phyloP scores from a whole-genome alignment of 2,888 invertebrate genomes.

The Archips xylosteana region DNA sequence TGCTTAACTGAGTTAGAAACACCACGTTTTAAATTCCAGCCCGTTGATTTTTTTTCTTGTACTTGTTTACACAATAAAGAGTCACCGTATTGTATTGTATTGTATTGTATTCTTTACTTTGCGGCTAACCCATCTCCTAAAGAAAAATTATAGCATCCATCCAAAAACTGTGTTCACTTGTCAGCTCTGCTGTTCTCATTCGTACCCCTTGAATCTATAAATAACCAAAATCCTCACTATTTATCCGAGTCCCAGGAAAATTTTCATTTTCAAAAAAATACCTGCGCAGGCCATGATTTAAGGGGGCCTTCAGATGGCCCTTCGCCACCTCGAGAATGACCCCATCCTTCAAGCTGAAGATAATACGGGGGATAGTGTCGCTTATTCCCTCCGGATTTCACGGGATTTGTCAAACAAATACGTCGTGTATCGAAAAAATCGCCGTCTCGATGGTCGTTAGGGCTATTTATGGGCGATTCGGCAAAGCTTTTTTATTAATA shows the following conservation, averaged over 20 bases:
- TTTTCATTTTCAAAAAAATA: conserved; percentile 60
- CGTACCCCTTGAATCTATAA: conserved; percentile 53
- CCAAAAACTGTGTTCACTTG: background rate
- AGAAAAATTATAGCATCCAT: background rate
- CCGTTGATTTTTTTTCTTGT: too few species aligned
- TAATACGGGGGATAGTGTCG: conserved; percentile 80
- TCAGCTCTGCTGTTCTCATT: conserved; percentile 14
- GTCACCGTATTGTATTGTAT: too few species aligned
- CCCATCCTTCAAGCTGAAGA: conserved; percentile 81
- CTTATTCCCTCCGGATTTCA: conserved; percentile 80
- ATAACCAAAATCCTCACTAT: conserved; percentile 65
- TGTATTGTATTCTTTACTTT: too few species aligned
- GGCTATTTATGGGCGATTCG: conserved; percentile 84
- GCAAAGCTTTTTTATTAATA: conserved; percentile 84
- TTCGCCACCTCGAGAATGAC: conserved; percentile 84
- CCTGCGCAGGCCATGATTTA: conserved; percentile 80
- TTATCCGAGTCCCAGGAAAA: conserved; percentile 30
- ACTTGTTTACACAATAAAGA: too few species aligned
- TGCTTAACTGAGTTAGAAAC: too few species aligned
- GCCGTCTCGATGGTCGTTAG: conserved; percentile 80
- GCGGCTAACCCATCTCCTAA: too few species aligned
- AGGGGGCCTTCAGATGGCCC: conserved; percentile 71
- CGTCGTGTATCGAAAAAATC: conserved; percentile 82
- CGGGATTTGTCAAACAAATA: conserved; percentile 86
- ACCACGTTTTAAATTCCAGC: too few species aligned